Evolutionary conservation across 2,797 vertebrate species (phyloP).

Genomic region (Anisognathus igniventris): DNA sequence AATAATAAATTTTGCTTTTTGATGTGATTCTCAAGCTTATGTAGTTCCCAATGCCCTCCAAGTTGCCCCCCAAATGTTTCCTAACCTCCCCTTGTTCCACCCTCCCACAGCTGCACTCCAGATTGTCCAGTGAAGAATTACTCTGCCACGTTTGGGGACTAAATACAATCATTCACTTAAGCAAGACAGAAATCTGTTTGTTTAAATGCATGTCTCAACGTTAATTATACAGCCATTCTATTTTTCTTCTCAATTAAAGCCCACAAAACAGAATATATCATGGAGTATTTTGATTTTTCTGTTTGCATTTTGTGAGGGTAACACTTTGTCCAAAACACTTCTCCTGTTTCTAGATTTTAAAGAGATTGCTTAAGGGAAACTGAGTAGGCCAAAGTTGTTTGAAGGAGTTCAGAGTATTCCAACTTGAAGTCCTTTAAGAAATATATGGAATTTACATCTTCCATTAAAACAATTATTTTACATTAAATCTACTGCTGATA

Average conservation of each 20-base stretch:
- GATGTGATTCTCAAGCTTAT: neutral
- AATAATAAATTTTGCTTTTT: neutral
- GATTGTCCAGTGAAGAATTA: neutral
- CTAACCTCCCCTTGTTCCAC: neutral
- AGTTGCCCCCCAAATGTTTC: neutral
- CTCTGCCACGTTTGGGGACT: neutral
- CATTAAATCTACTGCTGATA: neutral
- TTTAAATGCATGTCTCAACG: neutral
- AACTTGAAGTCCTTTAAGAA: neutral
- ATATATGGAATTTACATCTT: neutral
- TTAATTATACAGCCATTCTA: neutral
- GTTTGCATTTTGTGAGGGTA: neutral
- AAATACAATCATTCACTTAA: neutral
- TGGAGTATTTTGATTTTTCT: neutral
- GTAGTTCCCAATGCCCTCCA: neutral
- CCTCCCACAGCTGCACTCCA: conserved; percentile 6
- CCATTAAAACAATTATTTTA: neutral
- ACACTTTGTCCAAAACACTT: neutral
- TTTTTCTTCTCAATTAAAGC: neutral
- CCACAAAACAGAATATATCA: neutral
- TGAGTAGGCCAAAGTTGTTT: neutral
- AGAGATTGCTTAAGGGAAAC: neutral
- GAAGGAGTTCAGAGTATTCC: neutral
- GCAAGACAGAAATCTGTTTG: neutral
- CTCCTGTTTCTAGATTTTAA: neutral